These are phyloP conservation scores for Vannuccia rotundouncinata DNA, from an alignment of 2,888 invertebrate genomes.

Conservation along the genomic window DNA sequence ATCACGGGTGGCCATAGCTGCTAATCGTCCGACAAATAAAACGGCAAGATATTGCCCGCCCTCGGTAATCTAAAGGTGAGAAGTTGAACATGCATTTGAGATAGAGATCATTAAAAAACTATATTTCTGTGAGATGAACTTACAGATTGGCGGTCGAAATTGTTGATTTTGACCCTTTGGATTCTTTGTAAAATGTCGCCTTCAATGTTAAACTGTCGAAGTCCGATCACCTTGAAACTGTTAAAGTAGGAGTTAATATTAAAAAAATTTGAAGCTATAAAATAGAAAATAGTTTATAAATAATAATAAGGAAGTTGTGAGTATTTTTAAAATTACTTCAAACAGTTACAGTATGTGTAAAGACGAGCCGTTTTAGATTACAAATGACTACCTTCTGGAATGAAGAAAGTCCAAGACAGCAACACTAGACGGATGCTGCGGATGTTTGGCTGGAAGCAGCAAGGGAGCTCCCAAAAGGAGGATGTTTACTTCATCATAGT, in stretches of 20 bases:
- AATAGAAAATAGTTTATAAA: too few species aligned
- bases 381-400: not conserved
- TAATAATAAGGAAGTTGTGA: too few species aligned
- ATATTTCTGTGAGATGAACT: too few species aligned
- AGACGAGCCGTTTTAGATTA: too few species aligned
- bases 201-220: not conserved
- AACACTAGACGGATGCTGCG: not conserved
- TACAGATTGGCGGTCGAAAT: not conserved
- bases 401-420: not conserved
- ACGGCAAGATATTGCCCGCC: not conserved
- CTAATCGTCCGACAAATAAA: not conserved
- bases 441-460: not conserved
- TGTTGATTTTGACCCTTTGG: not conserved
- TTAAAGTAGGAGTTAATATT: not conserved
- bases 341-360: too few species aligned
- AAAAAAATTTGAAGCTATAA: too few species aligned
- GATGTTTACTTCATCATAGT: not conserved
- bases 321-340: too few species aligned
- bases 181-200: not conserved
- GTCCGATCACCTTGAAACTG: not conserved
- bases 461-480: not conserved
- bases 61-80: not conserved
- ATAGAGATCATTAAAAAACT: not conserved
- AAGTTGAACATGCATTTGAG: too few species aligned
- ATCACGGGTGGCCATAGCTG: slow-evolving; percentile 16